Base-by-base conservation (phyloP, 2,113 vertebrate species). In the Brevimyrus niger region DNA sequence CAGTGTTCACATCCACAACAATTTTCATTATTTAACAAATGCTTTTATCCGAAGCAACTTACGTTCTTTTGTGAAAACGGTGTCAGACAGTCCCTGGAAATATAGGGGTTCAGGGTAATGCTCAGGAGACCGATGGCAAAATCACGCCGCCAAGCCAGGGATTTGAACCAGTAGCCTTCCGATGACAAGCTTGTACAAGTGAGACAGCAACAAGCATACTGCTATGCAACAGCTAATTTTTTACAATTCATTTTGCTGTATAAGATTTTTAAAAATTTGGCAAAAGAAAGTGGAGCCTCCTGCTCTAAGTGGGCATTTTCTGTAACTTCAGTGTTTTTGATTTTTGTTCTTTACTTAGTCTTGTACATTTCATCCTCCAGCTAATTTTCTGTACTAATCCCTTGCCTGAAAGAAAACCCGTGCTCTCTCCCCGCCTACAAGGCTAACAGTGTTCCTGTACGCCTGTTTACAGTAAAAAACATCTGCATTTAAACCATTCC, bases 401-500 rank as follows among this genome's bases (percentile, higher is more conserved):
- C 82, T 10, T 3, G 35, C 21, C 46, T 46, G 8, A 86, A 86
- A 50, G n/a, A 27, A 84, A 23, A 9, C 23, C 23, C 47, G 8
- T 13, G 3, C 46, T 17, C 27, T 55, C 47, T 87, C 73, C 73
- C 73, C 73, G 31, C 73, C 73, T 21, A 27, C 23, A n/a, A 35
- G 23, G 48, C n/a, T 31, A 21, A 61, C 53, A 61, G 31, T 87
- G 50, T 44, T 94, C 83, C 87, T 87, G 92, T 90, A 89, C 88
- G 92, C 92, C 94, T 95, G 94, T 95, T 96, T 94, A 95, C 94
- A 93, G 94, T 95, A 93, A 95, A 94, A 95, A 95, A 96, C 94
- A 96, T 96, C 95, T 96, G 95, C 94, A 96, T 95, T 96, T 94
- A 95, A 96, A 96, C 94, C 94, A 96, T 96, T 96, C 94, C 91